Percentiles rank a stretch among this genome's conserved stretches.
These are phyloP conservation scores for Haliaeetus leucogaster DNA, from an alignment of 2,113 vertebrate species.

Conservation along the genomic window DNA sequence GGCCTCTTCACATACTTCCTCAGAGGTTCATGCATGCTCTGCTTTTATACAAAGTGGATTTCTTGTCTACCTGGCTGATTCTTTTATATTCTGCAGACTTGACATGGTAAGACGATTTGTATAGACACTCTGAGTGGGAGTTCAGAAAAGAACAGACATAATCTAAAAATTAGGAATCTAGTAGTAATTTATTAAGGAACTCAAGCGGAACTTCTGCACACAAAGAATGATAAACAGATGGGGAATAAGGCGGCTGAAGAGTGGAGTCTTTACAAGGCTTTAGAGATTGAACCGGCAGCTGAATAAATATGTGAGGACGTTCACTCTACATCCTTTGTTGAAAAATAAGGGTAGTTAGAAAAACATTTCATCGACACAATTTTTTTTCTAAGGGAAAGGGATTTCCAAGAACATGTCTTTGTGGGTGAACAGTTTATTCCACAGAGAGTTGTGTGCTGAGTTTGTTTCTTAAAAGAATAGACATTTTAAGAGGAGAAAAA, in stretches of 20 bases:
- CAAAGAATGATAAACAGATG: slow-evolving; percentile 52
- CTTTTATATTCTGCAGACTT: slow-evolving; percentile 39
- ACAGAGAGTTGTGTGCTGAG: neutral
- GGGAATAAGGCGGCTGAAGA: slow-evolving; percentile 27
- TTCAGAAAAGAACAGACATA: slow-evolving; percentile 53
- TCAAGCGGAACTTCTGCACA: neutral
- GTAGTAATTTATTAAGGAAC: slow-evolving; percentile 59
- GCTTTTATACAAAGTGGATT: slow-evolving; percentile 13
- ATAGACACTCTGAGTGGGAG: slow-evolving; percentile 22
- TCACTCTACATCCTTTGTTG: neutral
- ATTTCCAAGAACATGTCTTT: neutral
- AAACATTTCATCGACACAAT: neutral
- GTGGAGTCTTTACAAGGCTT: neutral
- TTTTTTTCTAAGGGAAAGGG: neutral
- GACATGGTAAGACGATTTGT: slow-evolving; percentile 22
- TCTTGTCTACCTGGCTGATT: slow-evolving; percentile 35
- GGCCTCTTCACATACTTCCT: neutral
- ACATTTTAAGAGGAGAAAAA: neutral
- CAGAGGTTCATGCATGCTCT: neutral
- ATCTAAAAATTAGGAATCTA: slow-evolving; percentile 61
- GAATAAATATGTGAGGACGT: neutral
- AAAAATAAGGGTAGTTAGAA: neutral
- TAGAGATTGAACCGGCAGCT: slow-evolving; percentile 8
- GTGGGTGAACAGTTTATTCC: neutral
- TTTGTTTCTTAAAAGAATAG: neutral